Evolutionary conservation across 2,888 invertebrate genomes (phyloP).

Genomic region (Clanis bilineata): DNA sequence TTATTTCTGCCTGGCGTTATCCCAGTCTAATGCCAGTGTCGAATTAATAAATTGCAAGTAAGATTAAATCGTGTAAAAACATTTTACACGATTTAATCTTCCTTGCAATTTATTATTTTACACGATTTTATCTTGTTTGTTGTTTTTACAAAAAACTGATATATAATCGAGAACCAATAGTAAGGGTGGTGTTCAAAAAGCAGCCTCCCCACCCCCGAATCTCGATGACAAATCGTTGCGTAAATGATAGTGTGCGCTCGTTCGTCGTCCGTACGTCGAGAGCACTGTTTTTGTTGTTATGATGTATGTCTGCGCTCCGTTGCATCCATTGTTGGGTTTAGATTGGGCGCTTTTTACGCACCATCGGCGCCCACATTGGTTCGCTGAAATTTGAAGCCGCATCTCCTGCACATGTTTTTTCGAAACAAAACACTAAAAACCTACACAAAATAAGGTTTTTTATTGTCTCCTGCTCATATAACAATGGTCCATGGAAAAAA

Average conservation of each 20-base stretch:
- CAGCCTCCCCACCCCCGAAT: slow-evolving; percentile 57
- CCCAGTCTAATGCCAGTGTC: too few relatives aligned
- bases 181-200: slow-evolving; percentile 45
- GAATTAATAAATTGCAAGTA: too few relatives aligned
- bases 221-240: slow-evolving; percentile 79
- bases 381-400: neutral
- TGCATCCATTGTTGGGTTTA: slow-evolving; percentile 56
- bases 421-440: too few relatives aligned
- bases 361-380: slow-evolving; percentile 8
- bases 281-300: slow-evolving; percentile 74
- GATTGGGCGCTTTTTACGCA: slow-evolving; percentile 54
- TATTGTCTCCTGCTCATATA: too few relatives aligned
- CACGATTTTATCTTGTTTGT: too few relatives aligned
- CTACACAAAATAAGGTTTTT: too few relatives aligned
- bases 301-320: slow-evolving; percentile 72
- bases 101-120: too few relatives aligned
- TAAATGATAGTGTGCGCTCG: slow-evolving; percentile 77
- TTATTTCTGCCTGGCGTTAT: too few relatives aligned
- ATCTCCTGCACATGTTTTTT: too few relatives aligned
- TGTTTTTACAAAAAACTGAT: neutral
- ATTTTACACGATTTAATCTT: too few relatives aligned
- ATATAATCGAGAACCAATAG: slow-evolving; percentile 34
- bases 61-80: too few relatives aligned
- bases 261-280: slow-evolving; percentile 57
- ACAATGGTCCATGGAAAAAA: too few relatives aligned